Conservation (phyloP, 2,113 vertebrate genomes). For the Xiphophorus hellerii region DNA sequence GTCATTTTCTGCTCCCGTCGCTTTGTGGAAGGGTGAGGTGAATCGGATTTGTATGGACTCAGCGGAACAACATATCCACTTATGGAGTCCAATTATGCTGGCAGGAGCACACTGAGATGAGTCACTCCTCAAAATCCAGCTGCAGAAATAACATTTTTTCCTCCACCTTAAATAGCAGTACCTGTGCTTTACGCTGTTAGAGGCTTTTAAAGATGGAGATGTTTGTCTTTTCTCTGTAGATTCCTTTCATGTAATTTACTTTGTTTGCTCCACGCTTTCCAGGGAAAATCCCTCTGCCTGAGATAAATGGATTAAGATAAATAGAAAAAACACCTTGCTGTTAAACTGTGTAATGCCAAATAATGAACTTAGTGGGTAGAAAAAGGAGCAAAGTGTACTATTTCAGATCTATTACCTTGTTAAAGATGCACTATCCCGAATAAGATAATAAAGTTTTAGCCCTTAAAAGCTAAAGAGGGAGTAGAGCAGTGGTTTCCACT, state of each 20-base stretch:
- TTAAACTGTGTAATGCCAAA: conserved; percentile 28
- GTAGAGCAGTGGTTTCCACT: not conserved
- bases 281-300: conserved; percentile 20
- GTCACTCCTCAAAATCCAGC: conserved; percentile 40
- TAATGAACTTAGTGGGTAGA: conserved; percentile 13
- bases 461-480: not conserved
- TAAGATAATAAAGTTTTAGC: not conserved
- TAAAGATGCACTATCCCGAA: not conserved
- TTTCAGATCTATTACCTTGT: not conserved
- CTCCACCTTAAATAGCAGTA: conserved; percentile 9
- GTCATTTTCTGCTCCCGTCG: conserved; percentile 68
- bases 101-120: conserved; percentile 53
- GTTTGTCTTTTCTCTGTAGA: conserved; percentile 37
- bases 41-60: conserved; percentile 73
- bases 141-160: conserved; percentile 29
- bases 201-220: conserved; percentile 10
- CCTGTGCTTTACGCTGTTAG: conserved; percentile 22
- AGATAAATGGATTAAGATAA: no score
- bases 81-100: conserved; percentile 68
- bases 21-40: conserved; percentile 52
- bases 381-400: not conserved
- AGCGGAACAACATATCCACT: conserved; percentile 64
- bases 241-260: conserved; percentile 37
- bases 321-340: conserved; percentile 1
- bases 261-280: conserved; percentile 18